Evolutionary conservation across 2,113 vertebrate species (phyloP).

Genomic region (Vulpes lagopus): DNA sequence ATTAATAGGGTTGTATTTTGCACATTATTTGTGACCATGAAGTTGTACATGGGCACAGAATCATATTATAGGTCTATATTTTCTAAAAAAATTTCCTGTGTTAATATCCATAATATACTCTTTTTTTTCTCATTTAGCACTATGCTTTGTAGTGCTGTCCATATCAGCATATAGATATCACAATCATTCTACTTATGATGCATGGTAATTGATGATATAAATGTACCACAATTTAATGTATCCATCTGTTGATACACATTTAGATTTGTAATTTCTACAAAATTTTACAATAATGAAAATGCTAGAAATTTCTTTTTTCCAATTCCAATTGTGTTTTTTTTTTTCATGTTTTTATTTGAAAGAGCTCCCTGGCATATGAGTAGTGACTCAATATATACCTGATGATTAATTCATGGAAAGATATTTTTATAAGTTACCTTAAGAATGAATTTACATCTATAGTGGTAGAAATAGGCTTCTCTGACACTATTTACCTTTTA

Average conservation of each 20-base stretch:
- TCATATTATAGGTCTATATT: neutral
- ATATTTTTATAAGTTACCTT: neutral
- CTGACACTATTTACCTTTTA: neutral
- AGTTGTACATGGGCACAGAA: neutral
- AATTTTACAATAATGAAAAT: neutral
- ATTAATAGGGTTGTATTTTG: neutral
- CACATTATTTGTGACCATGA: neutral
- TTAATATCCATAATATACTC: neutral
- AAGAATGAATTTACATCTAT: neutral
- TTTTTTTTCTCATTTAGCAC: neutral
- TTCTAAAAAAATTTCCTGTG: neutral
- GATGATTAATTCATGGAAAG: slow-evolving; percentile 29
- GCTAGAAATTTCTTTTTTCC: neutral
- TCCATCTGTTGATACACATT: neutral
- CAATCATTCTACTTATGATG: neutral
- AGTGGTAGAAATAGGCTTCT: neutral
- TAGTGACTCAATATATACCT: neutral
- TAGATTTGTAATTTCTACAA: neutral
- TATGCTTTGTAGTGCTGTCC: neutral
- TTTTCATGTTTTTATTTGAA: neutral
- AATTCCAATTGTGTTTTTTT: neutral
- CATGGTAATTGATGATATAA: neutral
- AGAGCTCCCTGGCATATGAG: neutral
- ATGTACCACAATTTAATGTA: neutral
- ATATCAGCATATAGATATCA: neutral